Percentiles rank a stretch among this genome's conserved stretches.
These are phyloP conservation scores for Chrysina gloriosa DNA, from an alignment of 2,888 invertebrate species.

Conservation along the genomic window DNA sequence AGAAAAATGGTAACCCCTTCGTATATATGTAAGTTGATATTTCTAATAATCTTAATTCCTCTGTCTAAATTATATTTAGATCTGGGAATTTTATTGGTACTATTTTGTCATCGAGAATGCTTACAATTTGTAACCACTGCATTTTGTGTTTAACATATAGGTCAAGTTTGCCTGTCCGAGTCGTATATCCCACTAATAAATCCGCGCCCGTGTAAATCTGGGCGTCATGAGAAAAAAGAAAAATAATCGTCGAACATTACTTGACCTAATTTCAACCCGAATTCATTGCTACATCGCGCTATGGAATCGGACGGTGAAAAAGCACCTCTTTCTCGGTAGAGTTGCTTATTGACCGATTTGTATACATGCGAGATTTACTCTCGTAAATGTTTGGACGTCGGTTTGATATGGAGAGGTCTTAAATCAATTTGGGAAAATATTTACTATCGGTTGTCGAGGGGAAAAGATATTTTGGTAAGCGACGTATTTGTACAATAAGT, in stretches of 20 bases:
- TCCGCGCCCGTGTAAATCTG: neutral
- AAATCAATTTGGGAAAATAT: neutral
- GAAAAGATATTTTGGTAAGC: too few species aligned
- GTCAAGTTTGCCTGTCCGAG: neutral
- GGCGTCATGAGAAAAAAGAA: conserved; percentile 2
- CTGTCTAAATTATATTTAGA: too few species aligned
- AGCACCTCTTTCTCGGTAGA: conserved; percentile 3
- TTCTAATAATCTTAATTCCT: too few species aligned
- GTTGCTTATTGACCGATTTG: conserved; percentile 2
- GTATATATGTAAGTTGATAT: too few species aligned
- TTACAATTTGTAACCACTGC: neutral
- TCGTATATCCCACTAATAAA: conserved; percentile 8
- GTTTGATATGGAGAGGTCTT: neutral
- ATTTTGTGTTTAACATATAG: neutral
- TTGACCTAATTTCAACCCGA: conserved; percentile 18
- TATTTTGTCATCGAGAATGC: neutral
- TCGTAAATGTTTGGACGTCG: neutral
- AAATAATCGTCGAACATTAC: neutral
- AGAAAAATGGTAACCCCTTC: too few species aligned
- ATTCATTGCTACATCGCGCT: conserved; percentile 6
- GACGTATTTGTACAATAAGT: too few species aligned
- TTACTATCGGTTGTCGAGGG: too few species aligned
- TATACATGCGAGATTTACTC: conserved; percentile 2
- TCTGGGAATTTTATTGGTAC: too few species aligned
- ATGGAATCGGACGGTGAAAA: conserved; percentile 11